Evolutionary conservation across 1,140 invertebrate species (phyloP).

Genomic region (Vollenhovia emeryi): DNA sequence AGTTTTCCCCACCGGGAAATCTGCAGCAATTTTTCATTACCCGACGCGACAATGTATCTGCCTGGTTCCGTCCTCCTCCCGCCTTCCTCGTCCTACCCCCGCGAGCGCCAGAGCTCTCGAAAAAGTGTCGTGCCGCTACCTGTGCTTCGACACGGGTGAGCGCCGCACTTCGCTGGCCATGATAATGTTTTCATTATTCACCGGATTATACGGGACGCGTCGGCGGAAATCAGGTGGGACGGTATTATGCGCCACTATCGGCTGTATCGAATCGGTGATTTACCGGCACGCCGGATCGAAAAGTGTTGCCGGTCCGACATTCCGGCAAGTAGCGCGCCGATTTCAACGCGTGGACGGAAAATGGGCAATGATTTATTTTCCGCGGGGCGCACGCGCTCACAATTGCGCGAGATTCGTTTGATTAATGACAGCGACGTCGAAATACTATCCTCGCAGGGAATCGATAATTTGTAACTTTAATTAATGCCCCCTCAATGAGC

Average conservation of each 20-base stretch:
- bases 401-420: conserved; percentile 17
- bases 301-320: conserved; percentile 27
- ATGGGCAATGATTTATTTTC: conserved; percentile 46
- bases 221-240: conserved; percentile 69
- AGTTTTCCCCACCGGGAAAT: conserved; percentile 73
- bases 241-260: conserved; percentile 67
- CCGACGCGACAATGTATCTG: conserved; percentile 74
- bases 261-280: conserved; percentile 66
- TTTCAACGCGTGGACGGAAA: not conserved
- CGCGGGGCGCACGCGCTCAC: not conserved
- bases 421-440: conserved; percentile 16
- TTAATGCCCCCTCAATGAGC: not conserved
- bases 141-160: conserved; percentile 43
- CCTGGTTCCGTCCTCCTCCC: conserved; percentile 35
- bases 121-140: conserved; percentile 63
- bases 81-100: not conserved
- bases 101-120: conserved; percentile 20
- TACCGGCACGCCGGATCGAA: conserved; percentile 44
- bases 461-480: conserved; percentile 38
- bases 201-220: conserved; percentile 69
- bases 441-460: not conserved
- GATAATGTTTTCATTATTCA: conserved; percentile 78
- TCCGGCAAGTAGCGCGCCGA: not conserved
- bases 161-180: conserved; percentile 60
- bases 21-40: conserved; percentile 75